phyloP scores from a whole-genome alignment of 1,140 invertebrate species.

The Ptiloglossa arizonensis region DNA sequence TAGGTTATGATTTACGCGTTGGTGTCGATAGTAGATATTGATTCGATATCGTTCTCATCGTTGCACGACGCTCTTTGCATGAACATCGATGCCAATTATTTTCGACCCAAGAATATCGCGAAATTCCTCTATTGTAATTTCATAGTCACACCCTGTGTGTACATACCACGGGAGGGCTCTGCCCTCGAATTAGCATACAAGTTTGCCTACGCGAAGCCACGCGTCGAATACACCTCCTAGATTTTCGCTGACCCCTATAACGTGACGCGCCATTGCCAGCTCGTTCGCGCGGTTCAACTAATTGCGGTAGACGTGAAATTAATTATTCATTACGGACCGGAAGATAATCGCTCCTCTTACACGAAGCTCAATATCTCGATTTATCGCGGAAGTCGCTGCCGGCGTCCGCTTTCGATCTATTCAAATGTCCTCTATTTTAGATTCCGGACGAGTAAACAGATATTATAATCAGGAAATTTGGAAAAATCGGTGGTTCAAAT shows the following conservation, averaged over 20 bases:
- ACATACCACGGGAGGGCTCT: not conserved
- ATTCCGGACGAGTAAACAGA: no score
- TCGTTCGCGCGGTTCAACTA: slow-evolving; percentile 12
- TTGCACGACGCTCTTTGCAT: not conserved
- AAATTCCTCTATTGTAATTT: not conserved
- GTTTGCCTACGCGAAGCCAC: slow-evolving; percentile 30
- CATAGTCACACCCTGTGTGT: slow-evolving; percentile 1
- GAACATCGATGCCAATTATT: slow-evolving; percentile 4
- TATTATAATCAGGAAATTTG: no score
- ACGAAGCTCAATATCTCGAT: slow-evolving; percentile 5
- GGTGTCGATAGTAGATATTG: no score
- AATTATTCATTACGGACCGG: slow-evolving; percentile 25
- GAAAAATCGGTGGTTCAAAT: no score
- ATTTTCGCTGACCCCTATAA: slow-evolving; percentile 22
- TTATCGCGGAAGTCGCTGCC: not conserved
- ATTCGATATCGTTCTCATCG: no score
- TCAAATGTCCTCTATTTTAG: no score
- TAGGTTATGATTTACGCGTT: no score
- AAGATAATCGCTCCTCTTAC: slow-evolving; percentile 15
- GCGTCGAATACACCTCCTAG: slow-evolving; percentile 8
- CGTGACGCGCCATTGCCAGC: slow-evolving; percentile 16
- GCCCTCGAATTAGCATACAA: slow-evolving; percentile 30
- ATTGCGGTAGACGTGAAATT: slow-evolving; percentile 32
- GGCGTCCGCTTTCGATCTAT: no score
- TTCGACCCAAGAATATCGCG: not conserved